phyloP scores from a whole-genome alignment of 1,140 invertebrate species.

The Apis laboriosa region DNA sequence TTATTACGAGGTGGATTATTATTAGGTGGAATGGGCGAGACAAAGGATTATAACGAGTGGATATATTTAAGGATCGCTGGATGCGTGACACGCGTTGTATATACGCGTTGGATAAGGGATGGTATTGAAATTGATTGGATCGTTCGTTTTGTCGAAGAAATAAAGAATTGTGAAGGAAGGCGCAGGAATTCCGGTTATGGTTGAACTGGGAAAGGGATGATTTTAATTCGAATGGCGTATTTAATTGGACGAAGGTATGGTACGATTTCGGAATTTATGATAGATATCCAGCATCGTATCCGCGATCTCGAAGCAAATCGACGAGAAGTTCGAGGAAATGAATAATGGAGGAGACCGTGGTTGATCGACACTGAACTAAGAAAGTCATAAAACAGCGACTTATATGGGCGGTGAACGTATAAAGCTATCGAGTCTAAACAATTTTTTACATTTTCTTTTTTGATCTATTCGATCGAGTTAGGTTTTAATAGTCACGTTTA shows the following conservation, averaged over 20 bases:
- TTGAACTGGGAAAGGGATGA: constrained; percentile 9
- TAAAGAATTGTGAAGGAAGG: constrained; percentile 1
- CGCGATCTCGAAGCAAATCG: constrained; percentile 29
- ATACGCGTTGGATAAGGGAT: too few relatives aligned
- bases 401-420: neutral
- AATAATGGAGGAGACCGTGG: constrained; percentile 24
- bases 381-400: constrained; percentile 4
- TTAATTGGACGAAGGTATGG: constrained; percentile 34
- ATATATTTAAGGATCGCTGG: constrained; percentile 21
- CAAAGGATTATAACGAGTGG: neutral
- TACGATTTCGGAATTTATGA: constrained; percentile 43
- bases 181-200: neutral
- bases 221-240: constrained; percentile 40
- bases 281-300: constrained; percentile 17
- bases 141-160: neutral
- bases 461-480: too few relatives aligned
- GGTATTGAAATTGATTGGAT: constrained; percentile 2
- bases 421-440: neutral
- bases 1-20: too few relatives aligned
- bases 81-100: constrained; percentile 37
- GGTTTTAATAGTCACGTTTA: neutral
- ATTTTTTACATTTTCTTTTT: neutral
- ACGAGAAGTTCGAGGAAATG: constrained; percentile 24
- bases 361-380: constrained; percentile 9
- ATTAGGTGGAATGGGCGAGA: neutral